Conservation (phyloP, 2,888 invertebrate species). For the Ariolimax columbianus region DNA sequence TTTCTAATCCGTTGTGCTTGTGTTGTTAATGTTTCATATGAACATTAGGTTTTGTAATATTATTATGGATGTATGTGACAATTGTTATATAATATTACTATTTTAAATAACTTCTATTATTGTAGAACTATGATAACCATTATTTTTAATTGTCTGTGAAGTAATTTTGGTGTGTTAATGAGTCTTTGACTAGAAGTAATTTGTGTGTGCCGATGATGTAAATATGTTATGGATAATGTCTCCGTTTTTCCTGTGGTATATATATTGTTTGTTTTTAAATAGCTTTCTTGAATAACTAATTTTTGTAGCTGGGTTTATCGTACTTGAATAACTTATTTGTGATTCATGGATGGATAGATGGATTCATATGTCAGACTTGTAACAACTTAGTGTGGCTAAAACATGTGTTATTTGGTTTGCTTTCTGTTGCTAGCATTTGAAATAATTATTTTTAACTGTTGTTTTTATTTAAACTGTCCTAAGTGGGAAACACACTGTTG, state of each 20-base stretch:
- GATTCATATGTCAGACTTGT: background rate
- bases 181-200: background rate
- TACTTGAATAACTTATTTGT: conserved; percentile 10
- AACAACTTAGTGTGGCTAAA: background rate
- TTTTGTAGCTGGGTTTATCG: background rate
- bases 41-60: conserved; percentile 7
- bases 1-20: background rate
- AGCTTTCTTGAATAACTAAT: background rate
- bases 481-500: background rate
- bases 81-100: background rate
- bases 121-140: conserved; percentile 10
- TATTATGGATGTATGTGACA: conserved; percentile 3
- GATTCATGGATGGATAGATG: background rate
- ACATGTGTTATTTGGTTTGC: background rate
- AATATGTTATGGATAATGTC: background rate
- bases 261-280: background rate
- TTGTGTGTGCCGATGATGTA: no score
- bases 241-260: background rate
- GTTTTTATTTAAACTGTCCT: background rate
- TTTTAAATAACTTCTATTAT: background rate
- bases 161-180: conserved; percentile 11
- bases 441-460: background rate
- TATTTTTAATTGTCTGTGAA: background rate
- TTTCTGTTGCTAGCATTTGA: background rate
- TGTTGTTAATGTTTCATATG: background rate